Conservation (phyloP, 1,140 invertebrate species). For the Euschistus heros region DNA sequence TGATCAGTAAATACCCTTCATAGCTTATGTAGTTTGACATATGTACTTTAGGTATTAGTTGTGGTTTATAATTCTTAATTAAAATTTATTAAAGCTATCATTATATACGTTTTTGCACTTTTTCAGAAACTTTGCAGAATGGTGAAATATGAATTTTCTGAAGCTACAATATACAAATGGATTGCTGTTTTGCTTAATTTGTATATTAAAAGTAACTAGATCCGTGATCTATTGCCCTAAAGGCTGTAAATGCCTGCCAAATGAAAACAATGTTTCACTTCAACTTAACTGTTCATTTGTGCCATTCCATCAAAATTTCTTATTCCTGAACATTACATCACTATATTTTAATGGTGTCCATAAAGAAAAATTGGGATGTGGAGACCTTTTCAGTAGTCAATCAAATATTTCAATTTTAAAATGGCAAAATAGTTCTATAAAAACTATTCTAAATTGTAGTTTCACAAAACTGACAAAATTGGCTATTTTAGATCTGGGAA, state of each 20-base stretch:
- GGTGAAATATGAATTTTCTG: constrained; percentile 8
- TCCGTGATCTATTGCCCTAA: constrained; percentile 3
- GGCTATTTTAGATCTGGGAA: constrained; percentile 37
- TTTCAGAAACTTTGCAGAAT: background rate
- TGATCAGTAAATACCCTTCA: too few relatives aligned
- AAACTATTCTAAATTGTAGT: constrained; percentile 29
- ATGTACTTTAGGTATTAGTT: too few relatives aligned
- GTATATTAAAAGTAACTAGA: background rate
- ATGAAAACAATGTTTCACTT: constrained; percentile 9
- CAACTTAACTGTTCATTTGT: constrained; percentile 8
- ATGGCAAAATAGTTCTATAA: constrained; percentile 22
- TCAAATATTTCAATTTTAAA: background rate
- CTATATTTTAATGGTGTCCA: constrained; percentile 18
- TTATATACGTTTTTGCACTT: background rate
- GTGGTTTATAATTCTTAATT: too few relatives aligned
- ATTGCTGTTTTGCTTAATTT: constrained; percentile 7
- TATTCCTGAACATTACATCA: background rate
- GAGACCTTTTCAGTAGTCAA: background rate
- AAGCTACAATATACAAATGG: background rate
- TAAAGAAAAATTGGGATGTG: background rate
- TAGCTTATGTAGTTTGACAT: too few relatives aligned
- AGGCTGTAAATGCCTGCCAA: constrained; percentile 19
- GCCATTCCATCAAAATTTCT: constrained; percentile 5
- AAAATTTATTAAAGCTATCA: too few relatives aligned
- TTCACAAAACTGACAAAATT: constrained; percentile 36